Conservation (phyloP, 2,113 vertebrate species). For the Hemichromis elongatus region DNA sequence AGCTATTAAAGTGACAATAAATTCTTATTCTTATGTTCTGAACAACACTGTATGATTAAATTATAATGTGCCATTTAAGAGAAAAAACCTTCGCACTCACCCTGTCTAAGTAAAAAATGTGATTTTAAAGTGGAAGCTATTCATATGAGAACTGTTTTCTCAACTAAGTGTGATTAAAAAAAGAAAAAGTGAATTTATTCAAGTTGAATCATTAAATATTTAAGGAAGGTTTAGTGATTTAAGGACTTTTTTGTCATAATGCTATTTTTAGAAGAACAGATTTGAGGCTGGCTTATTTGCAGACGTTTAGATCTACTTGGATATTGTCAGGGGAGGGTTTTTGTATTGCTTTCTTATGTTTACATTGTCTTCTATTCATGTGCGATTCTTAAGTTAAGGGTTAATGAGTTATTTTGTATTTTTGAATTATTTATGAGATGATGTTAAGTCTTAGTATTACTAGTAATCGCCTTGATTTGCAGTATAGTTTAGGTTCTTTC, state of each 20-base stretch:
- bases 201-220: neutral
- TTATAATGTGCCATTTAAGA: neutral
- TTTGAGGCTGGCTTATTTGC: neutral
- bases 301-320: neutral
- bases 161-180: neutral
- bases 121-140: neutral
- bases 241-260: neutral
- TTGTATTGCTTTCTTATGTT: too few species aligned
- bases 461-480: too few species aligned
- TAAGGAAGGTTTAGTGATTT: neutral
- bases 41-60: neutral
- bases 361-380: too few species aligned
- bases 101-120: neutral
- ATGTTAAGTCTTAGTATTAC: too few species aligned
- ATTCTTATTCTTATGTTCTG: neutral
- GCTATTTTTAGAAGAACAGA: neutral
- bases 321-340: too few species aligned
- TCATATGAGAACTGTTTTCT: neutral
- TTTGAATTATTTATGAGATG: too few species aligned
- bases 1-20: neutral
- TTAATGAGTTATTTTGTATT: too few species aligned
- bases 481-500: too few species aligned
- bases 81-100: neutral
- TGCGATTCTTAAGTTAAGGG: too few species aligned
- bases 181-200: neutral